Percentiles rank a stretch among this genome's conserved stretches.
Evolutionary conservation across 2,797 vertebrate genomes (phyloP).

Genomic region (Mallotus villosus): DNA sequence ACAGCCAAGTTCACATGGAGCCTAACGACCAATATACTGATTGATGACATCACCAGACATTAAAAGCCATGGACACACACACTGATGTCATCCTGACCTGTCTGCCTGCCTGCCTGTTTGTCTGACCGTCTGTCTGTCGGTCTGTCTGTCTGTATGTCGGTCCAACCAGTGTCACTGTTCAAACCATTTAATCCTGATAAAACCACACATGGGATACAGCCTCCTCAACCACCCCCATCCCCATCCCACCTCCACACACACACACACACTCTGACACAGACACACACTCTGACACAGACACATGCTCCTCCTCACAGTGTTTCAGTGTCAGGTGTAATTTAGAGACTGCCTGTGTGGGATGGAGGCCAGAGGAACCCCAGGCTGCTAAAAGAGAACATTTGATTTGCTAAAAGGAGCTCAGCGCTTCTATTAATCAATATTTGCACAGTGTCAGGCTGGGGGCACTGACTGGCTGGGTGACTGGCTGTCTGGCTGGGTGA

Average conservation of each 20-base stretch:
- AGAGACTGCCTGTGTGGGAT: conserved; percentile 88
- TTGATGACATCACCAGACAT: conserved; percentile 65
- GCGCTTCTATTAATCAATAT: conserved; percentile 99
- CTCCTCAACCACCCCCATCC: background rate
- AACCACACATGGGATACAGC: background rate
- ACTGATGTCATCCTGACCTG: conserved; percentile 56
- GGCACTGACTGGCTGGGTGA: conserved; percentile 83
- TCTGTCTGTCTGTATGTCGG: background rate
- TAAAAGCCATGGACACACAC: conserved; percentile 28
- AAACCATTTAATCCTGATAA: background rate
- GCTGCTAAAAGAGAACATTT: conserved; percentile 92
- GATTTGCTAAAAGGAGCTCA: conserved; percentile 99
- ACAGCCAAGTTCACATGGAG: conserved; percentile 42
- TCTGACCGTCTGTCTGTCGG: background rate
- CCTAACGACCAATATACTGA: conserved; percentile 57
- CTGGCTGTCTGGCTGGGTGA: conserved; percentile 27
- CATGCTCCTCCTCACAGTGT: conserved; percentile 31
- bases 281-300: background rate
- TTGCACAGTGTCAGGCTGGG: conserved; percentile 89
- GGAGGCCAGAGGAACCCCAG: conserved; percentile 80
- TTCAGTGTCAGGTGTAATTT: conserved; percentile 92
- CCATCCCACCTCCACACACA: conserved; percentile 5
- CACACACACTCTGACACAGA: conserved; percentile 10
- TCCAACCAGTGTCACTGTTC: background rate
- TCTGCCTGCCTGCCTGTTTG: conserved; percentile 28